Evolutionary conservation across 1,140 invertebrate genomes (phyloP), one percentile per base, ranked within the genome.

Genomic region (Drosophila parabipectinata): DNA sequence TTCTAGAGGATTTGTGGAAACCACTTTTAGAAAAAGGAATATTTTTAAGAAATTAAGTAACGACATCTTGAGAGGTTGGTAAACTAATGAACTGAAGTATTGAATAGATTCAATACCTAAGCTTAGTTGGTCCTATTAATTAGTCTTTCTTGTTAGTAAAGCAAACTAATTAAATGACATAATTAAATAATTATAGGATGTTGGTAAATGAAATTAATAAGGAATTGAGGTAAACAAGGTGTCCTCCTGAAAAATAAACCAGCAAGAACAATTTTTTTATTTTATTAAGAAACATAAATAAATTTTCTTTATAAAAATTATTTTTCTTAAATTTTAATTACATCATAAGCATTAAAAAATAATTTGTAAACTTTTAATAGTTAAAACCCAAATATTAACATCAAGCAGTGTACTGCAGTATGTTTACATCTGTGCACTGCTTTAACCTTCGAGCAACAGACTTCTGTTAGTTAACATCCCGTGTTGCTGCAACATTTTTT

Each of bases 381-480:
- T 12, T 8, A 34, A 41, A 41, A 5, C 5, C 10, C 3, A 52
- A 52, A n/a, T 2, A 4, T 14, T 3, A 30, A 32, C 39, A 66
- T 10, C 59, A 63, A 64, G 47, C 64, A 68, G 64, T 64, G 53
- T 26, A 34, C 30, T n/a, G 10, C 1, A 15, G 15, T 15, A 15
- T 15, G 15, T 15, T 15, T 1, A 15, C 15, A 15, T 32, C 4
- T 7, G 7, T 0, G 4, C n/a, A 45, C 60, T 67, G 41, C 50
- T n/a, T n/a, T n/a, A n/a, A n/a, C n/a, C n/a, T n/a, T n/a, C n/a
- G n/a, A n/a, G n/a, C n/a, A n/a, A n/a, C n/a, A n/a, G n/a, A n/a
- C n/a, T n/a, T n/a, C n/a, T 60, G 74, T 57, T 55, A 7, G 9
- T 8, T 50, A 52, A 61, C 72, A 80, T 24, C 5, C 9, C 48